phyloP scores from a whole-genome alignment of 2,797 vertebrate genomes.

The Sebastes cheni region DNA sequence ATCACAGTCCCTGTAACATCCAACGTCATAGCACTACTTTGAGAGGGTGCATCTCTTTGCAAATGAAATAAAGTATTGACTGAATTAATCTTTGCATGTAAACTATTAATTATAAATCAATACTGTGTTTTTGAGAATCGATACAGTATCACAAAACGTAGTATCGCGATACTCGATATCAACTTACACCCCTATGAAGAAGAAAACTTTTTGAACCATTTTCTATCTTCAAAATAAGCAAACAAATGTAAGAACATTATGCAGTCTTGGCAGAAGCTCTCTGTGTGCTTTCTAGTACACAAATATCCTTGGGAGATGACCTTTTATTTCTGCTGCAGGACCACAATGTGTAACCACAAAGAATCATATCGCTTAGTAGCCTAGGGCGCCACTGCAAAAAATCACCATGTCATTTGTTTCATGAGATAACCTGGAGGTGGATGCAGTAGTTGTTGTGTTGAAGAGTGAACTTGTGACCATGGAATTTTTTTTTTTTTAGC shows the following conservation, averaged over 20 bases:
- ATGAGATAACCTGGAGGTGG: not conserved
- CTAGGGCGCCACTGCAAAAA: not conserved
- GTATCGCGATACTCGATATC: too few relatives aligned
- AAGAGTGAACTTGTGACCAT: not conserved
- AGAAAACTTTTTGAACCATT: not conserved
- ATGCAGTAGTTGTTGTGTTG: not conserved
- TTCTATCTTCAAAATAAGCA: not conserved
- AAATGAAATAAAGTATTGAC: too few relatives aligned
- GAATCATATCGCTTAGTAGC: not conserved
- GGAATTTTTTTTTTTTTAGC: not conserved
- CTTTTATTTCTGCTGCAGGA: not conserved
- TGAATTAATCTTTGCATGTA: too few relatives aligned
- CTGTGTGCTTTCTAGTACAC: not conserved
- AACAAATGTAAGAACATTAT: not conserved
- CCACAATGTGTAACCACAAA: not conserved
- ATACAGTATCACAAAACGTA: too few relatives aligned
- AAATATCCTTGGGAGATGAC: not conserved
- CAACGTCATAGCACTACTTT: too few relatives aligned
- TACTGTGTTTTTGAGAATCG: too few relatives aligned
- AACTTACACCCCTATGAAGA: too few relatives aligned
- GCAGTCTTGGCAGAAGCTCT: not conserved
- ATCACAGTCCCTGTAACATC: too few relatives aligned
- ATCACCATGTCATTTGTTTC: not conserved
- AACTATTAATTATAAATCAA: too few relatives aligned
- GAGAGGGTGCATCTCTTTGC: too few relatives aligned